Evolutionary conservation across 1,140 invertebrate species (phyloP), one percentile per base, ranked within the genome.

Genomic region (Pissodes strobi): DNA sequence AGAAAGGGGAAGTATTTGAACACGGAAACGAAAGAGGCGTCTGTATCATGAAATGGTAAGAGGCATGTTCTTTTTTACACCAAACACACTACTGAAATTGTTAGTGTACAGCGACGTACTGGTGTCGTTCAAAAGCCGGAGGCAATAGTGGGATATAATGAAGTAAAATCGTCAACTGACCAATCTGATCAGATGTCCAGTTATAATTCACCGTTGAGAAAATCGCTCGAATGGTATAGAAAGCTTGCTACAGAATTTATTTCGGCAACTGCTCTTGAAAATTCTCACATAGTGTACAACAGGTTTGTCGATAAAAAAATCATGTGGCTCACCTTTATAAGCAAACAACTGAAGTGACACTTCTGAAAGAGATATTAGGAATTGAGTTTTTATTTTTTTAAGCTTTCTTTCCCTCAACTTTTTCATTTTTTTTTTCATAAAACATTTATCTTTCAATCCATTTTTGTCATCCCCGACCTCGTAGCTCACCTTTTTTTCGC

Each of bases 41-140:
- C 48, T 73, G 71, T 34, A 55, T 78, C 19, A 41, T 73, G 34
- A 79, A 80, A 72, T 79, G 78, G 75, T 53, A 77, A 79, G 53
- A 64, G 70, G 23, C 71, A 76, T 43, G 69, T 79, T 12, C 23
- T 74, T 5, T 48, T 56, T 78, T 73, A 69, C 5, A 78, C 72
- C 17, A 74, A 66, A 52, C 74, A 76, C 62, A 48, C 56, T 12
- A 49, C 57, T n/a, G 66, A 76, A 67, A 72, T 70, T 45, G 59
- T 71, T 15, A 66, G 70, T 27, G 61, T 74, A 37, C 38, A 64
- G 39, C 55, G 66, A n/a, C 64, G 69, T 68, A 59, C 43, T 61
- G 72, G 67, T 43, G 48, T 64, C 61, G 68, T 69, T 30, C 38
- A 67, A 27, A 76, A 79, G 60, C 75, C 76, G 25, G 19, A 66